A percentile compares a stretch with the other conserved stretches of the same genome.
Evolutionary conservation across 2,113 vertebrate genomes (phyloP).

Genomic region (Colinus virginianus): DNA sequence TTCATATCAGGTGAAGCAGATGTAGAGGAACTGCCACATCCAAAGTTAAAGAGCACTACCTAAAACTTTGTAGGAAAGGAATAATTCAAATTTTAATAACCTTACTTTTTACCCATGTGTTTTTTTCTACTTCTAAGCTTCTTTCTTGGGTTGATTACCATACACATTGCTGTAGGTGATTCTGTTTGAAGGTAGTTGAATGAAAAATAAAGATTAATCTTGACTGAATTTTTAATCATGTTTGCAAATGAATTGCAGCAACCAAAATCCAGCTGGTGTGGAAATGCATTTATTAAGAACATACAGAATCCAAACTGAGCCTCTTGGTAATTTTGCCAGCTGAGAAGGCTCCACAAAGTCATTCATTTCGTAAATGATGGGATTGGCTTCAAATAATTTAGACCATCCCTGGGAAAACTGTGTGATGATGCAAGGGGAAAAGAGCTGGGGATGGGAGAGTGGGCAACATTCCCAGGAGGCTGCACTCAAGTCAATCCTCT

Average conservation of each 20-base stretch:
- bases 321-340: not conserved
- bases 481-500: not conserved
- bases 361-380: not conserved
- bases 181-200: slow-evolving; percentile 56
- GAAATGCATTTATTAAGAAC: slow-evolving; percentile 24
- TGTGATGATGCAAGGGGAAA: not conserved
- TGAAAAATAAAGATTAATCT: slow-evolving; percentile 67
- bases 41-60: not conserved
- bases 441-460: not conserved
- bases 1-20: slow-evolving; percentile 32
- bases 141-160: slow-evolving; percentile 15
- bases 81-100: slow-evolving; percentile 48
- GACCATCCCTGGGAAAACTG: not conserved
- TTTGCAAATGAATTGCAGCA: slow-evolving; percentile 51
- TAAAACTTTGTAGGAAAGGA: slow-evolving; percentile 42
- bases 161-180: slow-evolving; percentile 41
- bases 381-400: not conserved
- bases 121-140: not conserved
- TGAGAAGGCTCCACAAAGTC: not conserved
- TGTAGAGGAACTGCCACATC: not conserved
- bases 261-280: slow-evolving; percentile 33
- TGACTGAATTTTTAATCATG: slow-evolving; percentile 61
- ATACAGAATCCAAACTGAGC: not conserved
- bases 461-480: not conserved
- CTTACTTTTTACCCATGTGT: not conserved